Evolutionary conservation across 1,140 invertebrate species (phyloP).

Genomic region (Saccostrea glomerata): DNA sequence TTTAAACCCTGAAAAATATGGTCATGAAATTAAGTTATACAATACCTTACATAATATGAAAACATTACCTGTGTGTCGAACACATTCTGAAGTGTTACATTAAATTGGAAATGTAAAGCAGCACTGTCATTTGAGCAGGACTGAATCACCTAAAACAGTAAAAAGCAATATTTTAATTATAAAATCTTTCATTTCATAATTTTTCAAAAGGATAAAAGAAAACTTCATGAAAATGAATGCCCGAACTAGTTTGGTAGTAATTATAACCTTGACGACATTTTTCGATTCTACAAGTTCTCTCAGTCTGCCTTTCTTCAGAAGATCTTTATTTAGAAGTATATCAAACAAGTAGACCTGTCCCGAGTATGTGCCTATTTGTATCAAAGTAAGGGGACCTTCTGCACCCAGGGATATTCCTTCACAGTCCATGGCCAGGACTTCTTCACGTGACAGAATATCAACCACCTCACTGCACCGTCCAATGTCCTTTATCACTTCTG

Average conservation of each 20-base stretch:
- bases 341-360: slow-evolving; percentile 89
- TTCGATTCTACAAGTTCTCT: slow-evolving; percentile 89
- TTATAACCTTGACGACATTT: slow-evolving; percentile 87
- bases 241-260: no score
- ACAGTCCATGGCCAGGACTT: slow-evolving; percentile 41
- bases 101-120: slow-evolving; percentile 93
- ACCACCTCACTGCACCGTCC: slow-evolving; percentile 8
- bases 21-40: no score
- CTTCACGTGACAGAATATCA: slow-evolving; percentile 2
- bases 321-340: slow-evolving; percentile 84
- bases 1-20: no score
- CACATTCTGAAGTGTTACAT: slow-evolving; percentile 90
- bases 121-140: slow-evolving; percentile 96
- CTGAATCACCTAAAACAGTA: slow-evolving; percentile 88
- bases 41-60: no score
- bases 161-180: background rate
- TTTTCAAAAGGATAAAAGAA: no score
- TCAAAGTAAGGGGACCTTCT: slow-evolving; percentile 83
- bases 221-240: no score
- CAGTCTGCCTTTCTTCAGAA: slow-evolving; percentile 89
- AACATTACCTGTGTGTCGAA: slow-evolving; percentile 94
- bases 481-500: slow-evolving; percentile 18
- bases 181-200: no score
- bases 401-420: slow-evolving; percentile 46
- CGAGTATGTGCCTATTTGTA: slow-evolving; percentile 90